phyloP scores from a whole-genome alignment of 2,113 vertebrate species.

The Psephotus haematonotus region DNA sequence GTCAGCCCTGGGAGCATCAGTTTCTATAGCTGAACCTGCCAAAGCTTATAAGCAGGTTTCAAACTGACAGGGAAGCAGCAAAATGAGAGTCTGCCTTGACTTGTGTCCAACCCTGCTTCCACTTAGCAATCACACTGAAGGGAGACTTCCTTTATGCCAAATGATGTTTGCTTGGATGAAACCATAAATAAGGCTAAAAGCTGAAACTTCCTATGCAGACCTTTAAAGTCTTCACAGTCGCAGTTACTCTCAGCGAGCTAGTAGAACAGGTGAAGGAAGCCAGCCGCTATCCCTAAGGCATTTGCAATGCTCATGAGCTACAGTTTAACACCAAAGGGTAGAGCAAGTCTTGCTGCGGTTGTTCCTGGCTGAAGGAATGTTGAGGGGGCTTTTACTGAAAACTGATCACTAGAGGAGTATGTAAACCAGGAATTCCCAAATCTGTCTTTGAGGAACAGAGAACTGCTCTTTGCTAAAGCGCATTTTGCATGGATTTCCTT shows the following conservation, averaged over 20 bases:
- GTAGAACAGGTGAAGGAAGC: neutral
- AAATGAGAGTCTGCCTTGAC: neutral
- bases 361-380: neutral
- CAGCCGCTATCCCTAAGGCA: neutral
- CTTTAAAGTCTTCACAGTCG: neutral
- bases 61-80: neutral
- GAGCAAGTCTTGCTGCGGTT: neutral
- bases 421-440: neutral
- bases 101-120: neutral
- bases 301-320: neutral
- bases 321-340: neutral
- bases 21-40: neutral
- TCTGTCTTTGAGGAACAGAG: neutral
- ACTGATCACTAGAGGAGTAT: fast-evolving
- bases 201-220: neutral
- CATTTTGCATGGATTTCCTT: neutral
- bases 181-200: neutral
- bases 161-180: neutral
- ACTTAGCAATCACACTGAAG: neutral
- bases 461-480: neutral
- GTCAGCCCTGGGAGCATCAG: neutral
- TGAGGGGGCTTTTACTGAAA: neutral
- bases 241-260: neutral
- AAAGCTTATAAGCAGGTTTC: neutral
- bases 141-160: neutral